These are phyloP conservation scores for Neosilurus mollespiculum DNA, from an alignment of 2,797 vertebrate species.

Conservation along the genomic window DNA sequence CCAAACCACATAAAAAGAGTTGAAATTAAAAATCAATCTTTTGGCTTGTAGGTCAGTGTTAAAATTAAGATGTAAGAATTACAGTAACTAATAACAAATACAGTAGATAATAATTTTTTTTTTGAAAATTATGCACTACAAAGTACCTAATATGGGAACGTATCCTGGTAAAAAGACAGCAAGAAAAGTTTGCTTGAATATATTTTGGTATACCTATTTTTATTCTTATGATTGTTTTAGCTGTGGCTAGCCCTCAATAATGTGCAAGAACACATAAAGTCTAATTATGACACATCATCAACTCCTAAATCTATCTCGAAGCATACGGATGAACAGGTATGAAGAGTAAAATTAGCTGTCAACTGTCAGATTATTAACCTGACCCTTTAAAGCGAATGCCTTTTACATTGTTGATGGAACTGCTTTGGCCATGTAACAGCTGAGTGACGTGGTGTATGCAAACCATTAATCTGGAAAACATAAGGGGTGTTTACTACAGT, in stretches of 20 bases:
- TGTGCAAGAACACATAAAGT: constrained; percentile 17
- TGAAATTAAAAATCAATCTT: constrained; percentile 63
- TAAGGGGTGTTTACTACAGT: constrained; percentile 10
- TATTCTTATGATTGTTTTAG: background rate
- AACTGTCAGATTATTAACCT: constrained; percentile 4
- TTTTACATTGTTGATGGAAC: constrained; percentile 11
- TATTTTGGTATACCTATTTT: constrained; percentile 39
- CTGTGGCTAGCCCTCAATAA: constrained; percentile 32
- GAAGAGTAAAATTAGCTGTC: constrained; percentile 14
- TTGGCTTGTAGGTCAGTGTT: constrained; percentile 64
- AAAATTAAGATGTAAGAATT: constrained; percentile 9
- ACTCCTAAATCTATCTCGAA: background rate
- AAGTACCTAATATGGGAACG: background rate
- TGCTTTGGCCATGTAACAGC: constrained; percentile 23
- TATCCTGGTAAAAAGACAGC: background rate
- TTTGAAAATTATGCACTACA: constrained; percentile 4
- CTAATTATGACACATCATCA: background rate
- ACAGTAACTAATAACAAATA: background rate
- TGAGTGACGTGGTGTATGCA: constrained; percentile 6
- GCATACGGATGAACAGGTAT: background rate
- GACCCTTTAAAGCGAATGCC: constrained; percentile 16
- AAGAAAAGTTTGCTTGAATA: constrained; percentile 31
- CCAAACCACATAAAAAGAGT: constrained; percentile 24
- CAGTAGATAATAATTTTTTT: background rate
- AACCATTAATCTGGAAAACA: constrained; percentile 11